These are phyloP conservation scores for Microtus montanus DNA, from an alignment of 2,113 vertebrate species.

Conservation along the genomic window DNA sequence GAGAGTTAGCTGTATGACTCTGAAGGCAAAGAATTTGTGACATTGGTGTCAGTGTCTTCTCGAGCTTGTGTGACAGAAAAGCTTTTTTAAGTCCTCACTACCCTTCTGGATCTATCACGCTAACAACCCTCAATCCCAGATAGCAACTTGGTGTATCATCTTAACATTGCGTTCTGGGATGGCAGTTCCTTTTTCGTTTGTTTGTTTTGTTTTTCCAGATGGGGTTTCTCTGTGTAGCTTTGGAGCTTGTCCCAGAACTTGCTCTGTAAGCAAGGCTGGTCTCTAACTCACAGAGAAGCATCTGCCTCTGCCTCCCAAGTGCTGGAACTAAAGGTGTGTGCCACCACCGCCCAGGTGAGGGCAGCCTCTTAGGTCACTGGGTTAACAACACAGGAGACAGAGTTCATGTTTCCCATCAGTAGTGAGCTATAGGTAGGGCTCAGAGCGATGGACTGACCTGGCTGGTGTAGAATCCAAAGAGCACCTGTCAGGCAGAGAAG, in stretches of 20 bases:
- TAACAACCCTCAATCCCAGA: neutral
- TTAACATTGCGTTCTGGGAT: conserved; percentile 11
- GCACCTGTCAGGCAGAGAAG: neutral
- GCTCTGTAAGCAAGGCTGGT: too few relatives aligned
- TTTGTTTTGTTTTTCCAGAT: too few relatives aligned
- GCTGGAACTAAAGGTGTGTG: too few relatives aligned
- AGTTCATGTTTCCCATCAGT: neutral
- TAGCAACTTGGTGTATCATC: neutral
- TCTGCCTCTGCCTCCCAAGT: too few relatives aligned
- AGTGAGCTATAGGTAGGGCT: neutral
- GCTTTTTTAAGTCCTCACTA: neutral
- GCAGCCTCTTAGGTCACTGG: neutral
- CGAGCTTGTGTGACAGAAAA: neutral
- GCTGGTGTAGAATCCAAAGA: neutral
- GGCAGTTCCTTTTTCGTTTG: too few relatives aligned
- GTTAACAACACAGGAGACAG: neutral
- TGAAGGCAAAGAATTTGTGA: neutral
- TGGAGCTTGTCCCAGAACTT: too few relatives aligned
- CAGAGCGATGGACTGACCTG: neutral
- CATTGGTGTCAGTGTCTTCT: neutral
- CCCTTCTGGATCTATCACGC: neutral
- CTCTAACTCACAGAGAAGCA: too few relatives aligned
- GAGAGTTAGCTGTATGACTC: neutral
- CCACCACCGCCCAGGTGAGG: neutral
- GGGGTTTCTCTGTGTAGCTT: too few relatives aligned